Percentiles rank a stretch among this genome's conserved stretches.
phyloP scores from a whole-genome alignment of 92 coral and sea anemone genomes.

The Galaxea fascicularis region DNA sequence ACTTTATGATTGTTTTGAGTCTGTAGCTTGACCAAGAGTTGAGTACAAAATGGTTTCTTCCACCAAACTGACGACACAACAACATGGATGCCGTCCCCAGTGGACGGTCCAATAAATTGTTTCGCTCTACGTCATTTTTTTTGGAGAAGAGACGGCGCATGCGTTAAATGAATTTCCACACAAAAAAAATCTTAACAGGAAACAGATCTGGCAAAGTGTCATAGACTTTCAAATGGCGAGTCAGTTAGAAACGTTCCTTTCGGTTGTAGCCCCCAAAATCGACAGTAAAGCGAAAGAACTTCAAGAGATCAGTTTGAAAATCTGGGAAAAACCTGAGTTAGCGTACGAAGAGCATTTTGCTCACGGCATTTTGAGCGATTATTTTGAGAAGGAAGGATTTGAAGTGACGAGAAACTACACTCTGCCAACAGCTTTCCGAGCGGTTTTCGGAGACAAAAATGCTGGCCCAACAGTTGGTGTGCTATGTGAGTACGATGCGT shows the following conservation, averaged over 20 bases:
- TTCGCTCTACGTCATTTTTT: neutral
- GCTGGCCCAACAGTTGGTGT: conserved; percentile 81
- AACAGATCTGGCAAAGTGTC: no score
- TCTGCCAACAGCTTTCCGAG: conserved; percentile 76
- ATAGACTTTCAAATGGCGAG: no score
- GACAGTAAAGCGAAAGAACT: conserved; percentile 61
- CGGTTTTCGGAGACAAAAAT: conserved; percentile 45
- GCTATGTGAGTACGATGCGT: conserved; percentile 93
- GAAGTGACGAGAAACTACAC: conserved; percentile 67
- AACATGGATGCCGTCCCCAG: conserved; percentile 10
- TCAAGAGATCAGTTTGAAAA: conserved; percentile 67
- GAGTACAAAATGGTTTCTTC: neutral
- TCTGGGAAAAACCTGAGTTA: conserved; percentile 84
- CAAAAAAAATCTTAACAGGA: no score
- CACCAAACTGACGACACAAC: neutral
- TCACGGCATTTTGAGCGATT: conserved; percentile 73
- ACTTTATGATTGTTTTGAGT: neutral
- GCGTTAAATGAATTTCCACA: neutral
- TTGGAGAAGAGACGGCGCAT: conserved; percentile 25
- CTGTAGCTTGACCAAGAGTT: neutral
- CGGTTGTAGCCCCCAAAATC: conserved; percentile 42
- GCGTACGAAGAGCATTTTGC: conserved; percentile 77
- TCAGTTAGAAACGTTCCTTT: conserved; percentile 1
- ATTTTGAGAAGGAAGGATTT: conserved; percentile 71
- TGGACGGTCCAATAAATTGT: no score